Evolutionary conservation across 2,888 invertebrate species (phyloP).

Genomic region (Cristatella mucedo): DNA sequence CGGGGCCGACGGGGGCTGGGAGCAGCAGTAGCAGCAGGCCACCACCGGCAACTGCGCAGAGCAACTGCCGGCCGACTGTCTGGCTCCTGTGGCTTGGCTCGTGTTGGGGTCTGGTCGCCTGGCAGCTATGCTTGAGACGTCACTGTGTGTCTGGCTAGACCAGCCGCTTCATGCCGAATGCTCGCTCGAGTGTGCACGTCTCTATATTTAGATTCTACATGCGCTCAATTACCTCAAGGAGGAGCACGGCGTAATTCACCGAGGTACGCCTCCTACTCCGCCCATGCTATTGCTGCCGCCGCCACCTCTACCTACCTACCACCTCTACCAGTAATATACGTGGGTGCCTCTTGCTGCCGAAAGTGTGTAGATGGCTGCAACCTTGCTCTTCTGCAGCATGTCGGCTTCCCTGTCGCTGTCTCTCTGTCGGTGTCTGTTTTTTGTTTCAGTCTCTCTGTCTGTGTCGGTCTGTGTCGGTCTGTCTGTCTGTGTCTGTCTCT

Average conservation of each 20-base stretch:
- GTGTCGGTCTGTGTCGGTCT: slow-evolving; percentile 9
- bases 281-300: background rate
- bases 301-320: background rate
- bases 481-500: slow-evolving; percentile 10
- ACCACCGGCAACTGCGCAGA: too few species aligned
- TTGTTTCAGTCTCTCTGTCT: slow-evolving; percentile 7
- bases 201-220: slow-evolving; percentile 49
- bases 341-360: too few species aligned
- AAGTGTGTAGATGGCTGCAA: background rate
- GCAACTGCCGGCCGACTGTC: too few species aligned
- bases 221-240: slow-evolving; percentile 94
- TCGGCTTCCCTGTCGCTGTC: slow-evolving; percentile 7
- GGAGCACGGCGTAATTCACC: slow-evolving; percentile 85
- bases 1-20: too few species aligned
- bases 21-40: too few species aligned
- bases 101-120: too few species aligned
- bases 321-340: too few species aligned
- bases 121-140: too few species aligned
- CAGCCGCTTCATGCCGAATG: too few species aligned
- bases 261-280: slow-evolving; percentile 41
- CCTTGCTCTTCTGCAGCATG: background rate
- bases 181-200: too few species aligned
- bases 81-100: too few species aligned
- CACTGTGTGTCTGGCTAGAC: too few species aligned
- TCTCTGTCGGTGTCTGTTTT: slow-evolving; percentile 10